Base-by-base conservation (phyloP, 2,797 vertebrate genomes). In the Synanceia verrucosa region DNA sequence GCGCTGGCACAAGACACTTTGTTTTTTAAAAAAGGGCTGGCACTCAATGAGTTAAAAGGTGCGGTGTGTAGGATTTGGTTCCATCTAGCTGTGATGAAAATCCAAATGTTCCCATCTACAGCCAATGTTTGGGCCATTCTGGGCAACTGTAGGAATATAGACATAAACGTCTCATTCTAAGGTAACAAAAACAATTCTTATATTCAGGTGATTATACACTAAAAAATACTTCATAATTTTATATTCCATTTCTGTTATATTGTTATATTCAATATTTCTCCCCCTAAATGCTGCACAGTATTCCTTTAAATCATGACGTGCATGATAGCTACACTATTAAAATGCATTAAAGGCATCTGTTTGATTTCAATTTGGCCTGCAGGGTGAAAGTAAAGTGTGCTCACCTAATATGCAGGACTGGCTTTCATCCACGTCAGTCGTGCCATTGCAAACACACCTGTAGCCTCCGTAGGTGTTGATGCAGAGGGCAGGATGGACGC, bases 401-500 rank as follows among this genome's bases (percentile, higher is more conserved):
- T 90, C 79, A 95, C 94, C 90, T 63, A 91, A 66, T 9, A 90
- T 12, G 44, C 95, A 96, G 31, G 91, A 85, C 82, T 94, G 91
- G 12, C 65, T 70, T 24, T 92, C 61, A 31, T 89, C 91, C 64
- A 95, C 78, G 3, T 94, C 93, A 1, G 89, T 70, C 0, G 86
- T 94, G 63, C 91, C 91, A 3, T 95, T 95, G 79, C 95, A 96
- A 51, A 95, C 64, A 81, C 95, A 96, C 73, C 92, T 91, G 88
- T 94, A 94, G 66, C 95, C 91, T 43, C 95, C 95, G 0, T 96
- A 95, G 1, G 95, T 96, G 91, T 96, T 96, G 65, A 67, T n/a
- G 65, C 95, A 96, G 46, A 88, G 65, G 5, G 94, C 91, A 21
- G 90, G 86, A 3, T 9, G 56, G 51, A 70, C 70, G 69, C 95